Evolutionary conservation across 2,113 vertebrate species (phyloP).

Genomic region (Brevimyrus niger): DNA sequence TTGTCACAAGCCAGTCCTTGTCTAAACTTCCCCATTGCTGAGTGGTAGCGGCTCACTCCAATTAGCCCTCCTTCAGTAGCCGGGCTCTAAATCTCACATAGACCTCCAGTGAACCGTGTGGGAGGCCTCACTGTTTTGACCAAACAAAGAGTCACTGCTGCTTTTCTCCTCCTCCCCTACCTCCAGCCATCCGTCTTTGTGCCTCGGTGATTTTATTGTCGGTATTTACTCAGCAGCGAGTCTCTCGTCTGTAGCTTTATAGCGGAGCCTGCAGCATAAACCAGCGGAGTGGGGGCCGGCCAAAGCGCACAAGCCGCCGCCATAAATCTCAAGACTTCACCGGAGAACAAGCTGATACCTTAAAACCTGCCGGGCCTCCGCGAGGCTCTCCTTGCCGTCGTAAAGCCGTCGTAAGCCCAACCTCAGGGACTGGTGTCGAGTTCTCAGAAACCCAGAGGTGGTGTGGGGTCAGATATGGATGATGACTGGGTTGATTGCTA

Average conservation of each 20-base stretch:
- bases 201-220: neutral
- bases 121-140: slow-evolving; percentile 25
- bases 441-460: neutral
- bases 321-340: slow-evolving; percentile 1
- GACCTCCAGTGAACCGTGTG: slow-evolving; percentile 28
- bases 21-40: slow-evolving; percentile 33
- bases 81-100: slow-evolving; percentile 41
- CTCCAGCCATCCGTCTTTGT: neutral
- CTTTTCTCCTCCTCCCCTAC: neutral
- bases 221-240: neutral
- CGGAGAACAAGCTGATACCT: neutral
- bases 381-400: neutral
- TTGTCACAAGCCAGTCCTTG: slow-evolving; percentile 48
- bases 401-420: neutral
- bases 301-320: neutral
- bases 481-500: neutral
- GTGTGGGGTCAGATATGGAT: neutral
- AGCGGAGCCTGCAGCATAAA: neutral
- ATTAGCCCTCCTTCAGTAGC: slow-evolving; percentile 58
- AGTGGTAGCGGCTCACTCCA: slow-evolving; percentile 50
- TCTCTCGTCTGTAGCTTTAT: neutral
- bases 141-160: slow-evolving; percentile 29
- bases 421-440: neutral
- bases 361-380: neutral
- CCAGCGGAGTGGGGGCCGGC: neutral